These are phyloP conservation scores for Oryzias sinensis DNA, from an alignment of 2,797 vertebrate genomes.

Conservation along the genomic window DNA sequence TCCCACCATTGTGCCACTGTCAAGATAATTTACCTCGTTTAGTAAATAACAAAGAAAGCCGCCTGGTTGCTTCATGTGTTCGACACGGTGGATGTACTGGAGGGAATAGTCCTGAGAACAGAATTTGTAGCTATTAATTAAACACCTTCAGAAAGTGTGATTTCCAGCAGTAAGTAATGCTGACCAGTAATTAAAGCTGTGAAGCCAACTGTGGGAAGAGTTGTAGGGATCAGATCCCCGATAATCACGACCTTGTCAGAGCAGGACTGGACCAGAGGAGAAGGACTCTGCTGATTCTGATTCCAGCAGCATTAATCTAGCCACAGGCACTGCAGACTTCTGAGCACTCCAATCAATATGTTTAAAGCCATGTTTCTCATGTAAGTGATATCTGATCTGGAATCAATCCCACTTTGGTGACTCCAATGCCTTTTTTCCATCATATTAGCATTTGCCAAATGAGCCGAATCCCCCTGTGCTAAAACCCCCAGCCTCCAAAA, in stretches of 20 bases:
- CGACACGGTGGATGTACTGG: constrained; percentile 12
- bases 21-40: constrained; percentile 15
- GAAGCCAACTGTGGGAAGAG: constrained; percentile 49
- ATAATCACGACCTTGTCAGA: constrained; percentile 54
- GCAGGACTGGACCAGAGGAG: constrained; percentile 49
- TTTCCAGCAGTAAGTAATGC: constrained; percentile 48
- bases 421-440: constrained; percentile 60
- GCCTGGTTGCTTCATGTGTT: constrained; percentile 25
- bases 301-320: constrained; percentile 49
- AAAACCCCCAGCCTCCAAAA: constrained; percentile 11
- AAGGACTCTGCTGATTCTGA: constrained; percentile 59
- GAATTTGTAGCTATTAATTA: constrained; percentile 61
- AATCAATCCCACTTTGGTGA: constrained; percentile 69
- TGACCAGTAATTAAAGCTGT: constrained; percentile 45
- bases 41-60: constrained; percentile 32
- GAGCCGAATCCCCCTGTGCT: constrained; percentile 29
- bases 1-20: constrained; percentile 5
- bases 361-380: constrained; percentile 71
- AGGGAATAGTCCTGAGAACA: constrained; percentile 45
- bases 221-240: constrained; percentile 60
- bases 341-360: constrained; percentile 64
- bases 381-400: constrained; percentile 71
- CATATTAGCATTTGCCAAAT: constrained; percentile 67
- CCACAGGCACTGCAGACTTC: constrained; percentile 53
- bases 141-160: constrained; percentile 61